These are phyloP conservation scores for Cyanistes caeruleus DNA, from an alignment of 2,113 vertebrate genomes.

Conservation along the genomic window DNA sequence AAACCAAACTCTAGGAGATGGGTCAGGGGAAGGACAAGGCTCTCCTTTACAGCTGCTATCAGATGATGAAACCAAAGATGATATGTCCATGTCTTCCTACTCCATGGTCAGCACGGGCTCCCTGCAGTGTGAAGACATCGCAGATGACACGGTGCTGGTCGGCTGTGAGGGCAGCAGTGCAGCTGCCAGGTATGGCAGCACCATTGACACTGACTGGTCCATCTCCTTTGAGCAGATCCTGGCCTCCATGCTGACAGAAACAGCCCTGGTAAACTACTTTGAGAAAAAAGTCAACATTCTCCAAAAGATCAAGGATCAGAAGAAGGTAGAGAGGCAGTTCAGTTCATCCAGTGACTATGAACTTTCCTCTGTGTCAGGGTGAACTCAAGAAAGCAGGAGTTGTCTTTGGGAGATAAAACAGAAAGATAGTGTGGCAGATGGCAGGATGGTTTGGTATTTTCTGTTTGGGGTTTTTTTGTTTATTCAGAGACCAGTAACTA, in stretches of 20 bases:
- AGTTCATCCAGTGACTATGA: conserved; percentile 91
- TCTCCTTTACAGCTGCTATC: conserved; percentile 74
- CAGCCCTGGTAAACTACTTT: conserved; percentile 92
- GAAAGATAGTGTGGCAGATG: conserved; percentile 28
- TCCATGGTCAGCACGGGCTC: conserved; percentile 91
- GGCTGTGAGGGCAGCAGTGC: conserved; percentile 73
- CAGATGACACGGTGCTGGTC: conserved; percentile 87
- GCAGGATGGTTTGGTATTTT: conserved; percentile 42
- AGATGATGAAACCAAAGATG: conserved; percentile 89
- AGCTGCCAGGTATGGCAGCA: conserved; percentile 72
- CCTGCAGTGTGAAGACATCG: conserved; percentile 89
- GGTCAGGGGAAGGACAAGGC: conserved; percentile 65
- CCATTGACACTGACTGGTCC: conserved; percentile 89
- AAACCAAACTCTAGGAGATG: conserved; percentile 63
- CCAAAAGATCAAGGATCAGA: conserved; percentile 86
- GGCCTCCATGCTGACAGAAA: conserved; percentile 92
- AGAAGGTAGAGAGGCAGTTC: conserved; percentile 87
- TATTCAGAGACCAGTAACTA: conserved; percentile 41
- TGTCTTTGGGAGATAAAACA: not conserved
- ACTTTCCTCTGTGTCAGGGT: conserved; percentile 77
- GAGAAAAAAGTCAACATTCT: conserved; percentile 87
- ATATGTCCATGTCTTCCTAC: conserved; percentile 92
- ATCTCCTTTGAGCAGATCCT: conserved; percentile 97
- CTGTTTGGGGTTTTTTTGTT: not conserved
- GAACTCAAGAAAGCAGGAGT: conserved; percentile 40